These are phyloP conservation scores for Allophyes oxyacanthae DNA, from an alignment of 2,888 invertebrate species.

Conservation along the genomic window DNA sequence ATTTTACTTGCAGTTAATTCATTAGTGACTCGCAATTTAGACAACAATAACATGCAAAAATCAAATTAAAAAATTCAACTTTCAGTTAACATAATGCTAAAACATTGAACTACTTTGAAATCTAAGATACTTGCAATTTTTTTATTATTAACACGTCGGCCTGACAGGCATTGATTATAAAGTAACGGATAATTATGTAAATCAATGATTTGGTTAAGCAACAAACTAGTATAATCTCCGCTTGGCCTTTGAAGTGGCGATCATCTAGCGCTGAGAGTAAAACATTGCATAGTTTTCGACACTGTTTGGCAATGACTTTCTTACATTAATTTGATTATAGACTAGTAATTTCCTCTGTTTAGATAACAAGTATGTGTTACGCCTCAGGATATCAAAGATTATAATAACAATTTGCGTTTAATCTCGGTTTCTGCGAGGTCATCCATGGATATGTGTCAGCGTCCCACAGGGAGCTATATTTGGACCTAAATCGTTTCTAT, in stretches of 20 bases:
- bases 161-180: neutral
- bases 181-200: neutral
- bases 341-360: neutral
- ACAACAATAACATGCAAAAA: no score
- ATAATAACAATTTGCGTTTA: neutral
- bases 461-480: conserved; percentile 10
- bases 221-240: neutral
- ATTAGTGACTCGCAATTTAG: no score
- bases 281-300: conserved; percentile 11
- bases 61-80: no score
- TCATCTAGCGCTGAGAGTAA: neutral
- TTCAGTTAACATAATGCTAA: no score
- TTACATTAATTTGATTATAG: neutral
- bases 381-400: neutral
- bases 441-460: neutral
- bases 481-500: neutral
- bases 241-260: neutral
- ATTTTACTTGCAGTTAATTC: no score
- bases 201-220: conserved; percentile 1
- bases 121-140: no score
- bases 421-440: neutral
- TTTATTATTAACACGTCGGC: neutral
- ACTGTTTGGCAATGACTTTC: neutral
- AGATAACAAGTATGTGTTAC: conserved; percentile 1
- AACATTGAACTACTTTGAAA: no score